phyloP scores from a whole-genome alignment of 2,888 invertebrate genomes.

The Meteorus cinctellus region DNA sequence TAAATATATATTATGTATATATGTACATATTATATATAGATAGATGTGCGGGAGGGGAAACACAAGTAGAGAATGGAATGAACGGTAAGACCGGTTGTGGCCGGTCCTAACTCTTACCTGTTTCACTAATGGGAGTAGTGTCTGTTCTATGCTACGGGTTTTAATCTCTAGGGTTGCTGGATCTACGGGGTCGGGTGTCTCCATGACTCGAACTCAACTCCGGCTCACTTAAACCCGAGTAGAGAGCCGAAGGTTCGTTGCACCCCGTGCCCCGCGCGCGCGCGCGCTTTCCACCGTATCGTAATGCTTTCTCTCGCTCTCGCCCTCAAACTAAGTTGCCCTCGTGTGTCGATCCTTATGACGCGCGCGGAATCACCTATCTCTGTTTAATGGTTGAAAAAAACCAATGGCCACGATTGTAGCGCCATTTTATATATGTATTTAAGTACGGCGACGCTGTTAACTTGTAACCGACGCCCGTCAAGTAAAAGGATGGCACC shows the following conservation, averaged over 20 bases:
- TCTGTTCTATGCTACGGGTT: slow-evolving; percentile 95
- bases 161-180: slow-evolving; percentile 85
- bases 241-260: slow-evolving; percentile 70
- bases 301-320: slow-evolving; percentile 44
- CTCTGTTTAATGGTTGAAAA: slow-evolving; percentile 38
- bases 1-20: slow-evolving; percentile 15
- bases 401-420: slow-evolving; percentile 23
- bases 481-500: slow-evolving; percentile 44
- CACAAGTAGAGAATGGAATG: slow-evolving; percentile 14
- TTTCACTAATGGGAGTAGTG: slow-evolving; percentile 93
- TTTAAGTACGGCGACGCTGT: slow-evolving; percentile 45
- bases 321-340: slow-evolving; percentile 23
- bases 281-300: slow-evolving; percentile 26
- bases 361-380: slow-evolving; percentile 27
- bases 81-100: slow-evolving; percentile 23
- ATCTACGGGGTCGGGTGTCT: slow-evolving; percentile 78
- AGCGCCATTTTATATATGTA: slow-evolving; percentile 46
- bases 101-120: slow-evolving; percentile 80
- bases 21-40: neutral
- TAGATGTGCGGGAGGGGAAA: neutral
- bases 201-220: slow-evolving; percentile 76
- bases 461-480: slow-evolving; percentile 50
- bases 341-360: slow-evolving; percentile 14
- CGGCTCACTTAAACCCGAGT: slow-evolving; percentile 68
- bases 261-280: slow-evolving; percentile 58